Percentiles rank a stretch among this genome's conserved stretches.
Conservation (phyloP, 53 echinoderm and acorn worm genomes). For the Holothuria leucospilota region DNA sequence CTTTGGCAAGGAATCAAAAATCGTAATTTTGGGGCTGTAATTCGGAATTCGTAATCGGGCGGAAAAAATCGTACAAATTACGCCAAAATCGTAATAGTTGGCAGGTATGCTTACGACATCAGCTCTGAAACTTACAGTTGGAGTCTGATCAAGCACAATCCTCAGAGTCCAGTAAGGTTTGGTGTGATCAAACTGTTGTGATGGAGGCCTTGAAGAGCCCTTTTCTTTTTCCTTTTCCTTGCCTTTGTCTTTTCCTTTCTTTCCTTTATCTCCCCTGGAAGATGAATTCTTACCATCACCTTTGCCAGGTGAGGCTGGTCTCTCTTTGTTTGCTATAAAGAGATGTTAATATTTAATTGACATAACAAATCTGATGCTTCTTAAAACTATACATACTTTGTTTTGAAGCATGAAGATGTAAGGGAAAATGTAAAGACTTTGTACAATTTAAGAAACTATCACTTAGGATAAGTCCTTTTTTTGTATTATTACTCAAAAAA, state of each 20-base stretch:
- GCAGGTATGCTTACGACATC: no score
- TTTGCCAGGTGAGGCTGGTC: slow-evolving; percentile 88
- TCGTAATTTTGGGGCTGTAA: no score
- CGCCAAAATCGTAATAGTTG: no score
- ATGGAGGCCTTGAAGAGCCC: slow-evolving; percentile 84
- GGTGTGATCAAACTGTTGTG: slow-evolving; percentile 97
- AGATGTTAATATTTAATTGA: slow-evolving; percentile 9
- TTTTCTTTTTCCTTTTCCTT: slow-evolving; percentile 87
- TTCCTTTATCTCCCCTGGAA: slow-evolving; percentile 80
- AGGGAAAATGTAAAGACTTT: no score
- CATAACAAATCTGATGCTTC: not conserved
- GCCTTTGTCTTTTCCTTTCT: slow-evolving; percentile 92
- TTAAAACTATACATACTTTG: no score
- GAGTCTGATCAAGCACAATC: slow-evolving; percentile 95
- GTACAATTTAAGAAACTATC: no score
- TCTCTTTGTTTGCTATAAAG: slow-evolving; percentile 82
- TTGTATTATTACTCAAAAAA: no score
- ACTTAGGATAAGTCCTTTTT: no score
- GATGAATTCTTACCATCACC: slow-evolving; percentile 77
- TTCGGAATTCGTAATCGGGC: no score
- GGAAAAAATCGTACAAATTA: no score
- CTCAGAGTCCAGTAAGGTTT: slow-evolving; percentile 95
- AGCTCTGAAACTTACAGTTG: slow-evolving; percentile 76
- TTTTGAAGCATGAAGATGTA: no score
- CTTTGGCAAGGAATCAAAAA: no score